Percentiles rank a stretch among this genome's conserved stretches.
These are phyloP conservation scores for Anagrus nilaparvatae DNA, from an alignment of 1,140 invertebrate species.

Conservation along the genomic window DNA sequence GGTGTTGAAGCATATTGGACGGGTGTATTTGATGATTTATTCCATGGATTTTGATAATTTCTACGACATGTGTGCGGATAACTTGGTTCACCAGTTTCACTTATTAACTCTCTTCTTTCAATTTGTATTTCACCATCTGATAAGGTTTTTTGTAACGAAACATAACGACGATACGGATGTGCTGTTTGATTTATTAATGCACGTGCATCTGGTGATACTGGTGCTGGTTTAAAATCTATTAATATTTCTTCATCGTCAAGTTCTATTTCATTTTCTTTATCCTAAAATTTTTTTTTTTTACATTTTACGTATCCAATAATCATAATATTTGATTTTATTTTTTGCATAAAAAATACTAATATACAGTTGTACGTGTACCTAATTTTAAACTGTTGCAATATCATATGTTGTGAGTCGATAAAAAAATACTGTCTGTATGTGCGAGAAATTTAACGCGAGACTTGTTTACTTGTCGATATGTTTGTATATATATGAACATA, in stretches of 20 bases:
- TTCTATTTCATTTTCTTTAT: conserved; percentile 30
- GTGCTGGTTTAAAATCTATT: conserved; percentile 73
- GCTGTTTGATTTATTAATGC: conserved; percentile 40
- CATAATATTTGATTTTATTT: no score
- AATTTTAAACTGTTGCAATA: no score
- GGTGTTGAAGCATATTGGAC: conserved; percentile 42
- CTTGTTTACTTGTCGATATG: no score
- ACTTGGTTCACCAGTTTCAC: conserved; percentile 36
- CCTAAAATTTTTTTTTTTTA: no score
- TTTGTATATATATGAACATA: no score
- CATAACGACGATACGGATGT: conserved; percentile 32
- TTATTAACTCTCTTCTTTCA: conserved; percentile 44
- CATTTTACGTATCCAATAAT: no score
- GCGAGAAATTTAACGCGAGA: no score
- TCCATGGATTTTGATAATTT: conserved; percentile 39
- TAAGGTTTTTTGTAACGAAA: conserved; percentile 63
- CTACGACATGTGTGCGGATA: conserved; percentile 39
- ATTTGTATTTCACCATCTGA: conserved; percentile 71
- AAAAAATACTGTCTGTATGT: no score
- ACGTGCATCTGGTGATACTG: conserved; percentile 49
- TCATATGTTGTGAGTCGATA: no score
- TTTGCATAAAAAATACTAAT: no score
- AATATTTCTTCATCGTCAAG: conserved; percentile 70
- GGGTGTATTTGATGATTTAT: conserved; percentile 28
- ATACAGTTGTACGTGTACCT: no score